phyloP scores from a whole-genome alignment of 2,113 vertebrate genomes.

The Monopterus albus region DNA sequence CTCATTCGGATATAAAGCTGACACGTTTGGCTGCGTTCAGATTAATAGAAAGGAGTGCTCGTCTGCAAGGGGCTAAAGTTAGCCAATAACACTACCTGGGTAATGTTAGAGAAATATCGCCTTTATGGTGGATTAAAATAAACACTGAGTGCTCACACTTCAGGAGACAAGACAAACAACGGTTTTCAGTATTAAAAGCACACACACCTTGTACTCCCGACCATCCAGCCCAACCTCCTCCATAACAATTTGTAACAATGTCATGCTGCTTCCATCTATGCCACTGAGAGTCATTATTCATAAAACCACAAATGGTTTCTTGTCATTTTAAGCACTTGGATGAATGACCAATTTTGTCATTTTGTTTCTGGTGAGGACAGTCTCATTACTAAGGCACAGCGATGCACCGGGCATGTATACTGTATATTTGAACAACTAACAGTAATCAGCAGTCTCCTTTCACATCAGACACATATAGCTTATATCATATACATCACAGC shows the following conservation, averaged over 20 bases:
- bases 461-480: background rate
- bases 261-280: background rate
- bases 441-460: slow-evolving; percentile 1
- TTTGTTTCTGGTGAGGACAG: slow-evolving; percentile 1
- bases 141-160: background rate
- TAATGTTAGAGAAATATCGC: background rate
- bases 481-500: background rate
- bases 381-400: slow-evolving; percentile 2
- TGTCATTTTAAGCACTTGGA: too few relatives aligned
- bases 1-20: too few relatives aligned
- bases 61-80: too few relatives aligned
- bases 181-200: background rate
- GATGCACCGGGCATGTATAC: background rate
- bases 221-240: background rate
- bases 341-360: too few relatives aligned
- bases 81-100: background rate
- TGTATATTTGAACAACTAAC: slow-evolving; percentile 1
- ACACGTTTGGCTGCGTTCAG: too few relatives aligned
- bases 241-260: background rate
- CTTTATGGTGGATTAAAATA: background rate
- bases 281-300: slow-evolving; percentile 3
- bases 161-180: background rate
- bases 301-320: slow-evolving; percentile 3
- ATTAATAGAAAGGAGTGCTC: too few relatives aligned
- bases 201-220: background rate